Percentiles rank a stretch among this genome's conserved stretches.
These are phyloP conservation scores for Benitochromis conjunctus DNA, from an alignment of 2,113 vertebrate species.

Conservation along the genomic window DNA sequence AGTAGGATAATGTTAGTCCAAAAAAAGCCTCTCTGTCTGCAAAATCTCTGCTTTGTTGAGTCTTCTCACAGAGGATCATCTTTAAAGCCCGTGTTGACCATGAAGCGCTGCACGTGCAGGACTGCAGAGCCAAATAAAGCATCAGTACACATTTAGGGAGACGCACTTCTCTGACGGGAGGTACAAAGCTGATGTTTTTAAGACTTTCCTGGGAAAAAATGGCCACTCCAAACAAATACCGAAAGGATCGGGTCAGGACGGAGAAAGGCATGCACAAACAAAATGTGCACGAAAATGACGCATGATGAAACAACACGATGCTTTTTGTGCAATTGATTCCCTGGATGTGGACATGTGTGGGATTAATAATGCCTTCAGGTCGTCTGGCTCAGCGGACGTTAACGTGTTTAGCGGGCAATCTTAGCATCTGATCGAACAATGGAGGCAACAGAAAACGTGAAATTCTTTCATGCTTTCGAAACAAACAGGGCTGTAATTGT, in stretches of 20 bases:
- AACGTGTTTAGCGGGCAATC: not conserved
- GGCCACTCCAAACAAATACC: not conserved
- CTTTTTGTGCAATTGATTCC: not conserved
- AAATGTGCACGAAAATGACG: not conserved
- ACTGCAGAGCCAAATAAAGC: conserved; percentile 1
- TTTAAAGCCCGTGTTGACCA: not conserved
- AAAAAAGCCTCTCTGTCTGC: not conserved
- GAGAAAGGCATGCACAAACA: not conserved
- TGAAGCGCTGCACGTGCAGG: not conserved
- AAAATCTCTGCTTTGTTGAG: not conserved
- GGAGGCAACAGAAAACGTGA: not conserved
- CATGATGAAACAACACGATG: not conserved
- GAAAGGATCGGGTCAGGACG: not conserved
- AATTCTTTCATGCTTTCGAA: not conserved
- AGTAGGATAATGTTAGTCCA: not conserved
- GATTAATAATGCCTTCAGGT: conserved; percentile 2
- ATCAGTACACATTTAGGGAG: conserved; percentile 33
- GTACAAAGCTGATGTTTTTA: conserved; percentile 36
- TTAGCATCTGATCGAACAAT: not conserved
- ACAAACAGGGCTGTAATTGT: conserved; percentile 6
- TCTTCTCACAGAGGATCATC: conserved; percentile 33
- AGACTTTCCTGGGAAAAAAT: not conserved
- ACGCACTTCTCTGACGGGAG: conserved; percentile 14
- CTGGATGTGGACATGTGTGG: not conserved
- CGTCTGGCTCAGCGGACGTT: not conserved